Conservation (phyloP, 2,797 vertebrate genomes). For the Macroramphosus scolopax region DNA sequence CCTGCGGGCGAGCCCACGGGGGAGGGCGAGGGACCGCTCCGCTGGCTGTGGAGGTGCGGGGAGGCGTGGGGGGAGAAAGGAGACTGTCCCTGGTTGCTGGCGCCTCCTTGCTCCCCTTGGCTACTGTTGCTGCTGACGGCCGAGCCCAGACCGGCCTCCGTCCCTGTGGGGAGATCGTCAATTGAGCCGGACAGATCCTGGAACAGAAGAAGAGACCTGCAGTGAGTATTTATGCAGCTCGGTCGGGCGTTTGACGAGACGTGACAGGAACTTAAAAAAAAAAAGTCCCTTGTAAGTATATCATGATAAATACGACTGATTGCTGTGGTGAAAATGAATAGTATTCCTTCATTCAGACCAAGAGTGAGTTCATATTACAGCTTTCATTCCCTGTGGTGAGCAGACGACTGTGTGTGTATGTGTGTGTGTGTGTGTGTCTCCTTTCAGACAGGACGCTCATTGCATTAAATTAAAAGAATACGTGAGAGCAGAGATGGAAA, state of each 20-base stretch:
- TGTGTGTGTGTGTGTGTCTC: constrained; percentile 24
- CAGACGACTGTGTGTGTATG: constrained; percentile 19
- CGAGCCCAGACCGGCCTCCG: constrained; percentile 88
- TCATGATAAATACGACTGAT: constrained; percentile 27
- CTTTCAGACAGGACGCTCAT: constrained; percentile 39
- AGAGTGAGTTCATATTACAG: constrained; percentile 62
- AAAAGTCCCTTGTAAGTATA: constrained; percentile 15
- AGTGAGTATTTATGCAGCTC: constrained; percentile 39
- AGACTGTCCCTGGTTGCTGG: constrained; percentile 88
- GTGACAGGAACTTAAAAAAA: constrained; percentile 23
- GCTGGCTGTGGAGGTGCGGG: constrained; percentile 88
- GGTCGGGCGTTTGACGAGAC: constrained; percentile 39
- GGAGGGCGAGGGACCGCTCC: constrained; percentile 89
- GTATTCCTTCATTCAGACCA: constrained; percentile 58
- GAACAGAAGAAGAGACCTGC: constrained; percentile 52
- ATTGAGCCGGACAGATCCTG: constrained; percentile 96
- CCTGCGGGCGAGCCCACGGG: constrained; percentile 91
- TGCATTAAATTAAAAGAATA: constrained; percentile 32
- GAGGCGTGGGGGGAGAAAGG: constrained; percentile 93
- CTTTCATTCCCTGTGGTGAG: constrained; percentile 58
- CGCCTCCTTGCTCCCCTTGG: constrained; percentile 84
- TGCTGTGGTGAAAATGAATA: constrained; percentile 58
- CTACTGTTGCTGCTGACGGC: constrained; percentile 79
- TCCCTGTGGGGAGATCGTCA: constrained; percentile 94
- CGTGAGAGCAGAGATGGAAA: too few relatives aligned